Conservation (phyloP, 1,140 invertebrate species). For the Proctacanthus coquilletti region DNA sequence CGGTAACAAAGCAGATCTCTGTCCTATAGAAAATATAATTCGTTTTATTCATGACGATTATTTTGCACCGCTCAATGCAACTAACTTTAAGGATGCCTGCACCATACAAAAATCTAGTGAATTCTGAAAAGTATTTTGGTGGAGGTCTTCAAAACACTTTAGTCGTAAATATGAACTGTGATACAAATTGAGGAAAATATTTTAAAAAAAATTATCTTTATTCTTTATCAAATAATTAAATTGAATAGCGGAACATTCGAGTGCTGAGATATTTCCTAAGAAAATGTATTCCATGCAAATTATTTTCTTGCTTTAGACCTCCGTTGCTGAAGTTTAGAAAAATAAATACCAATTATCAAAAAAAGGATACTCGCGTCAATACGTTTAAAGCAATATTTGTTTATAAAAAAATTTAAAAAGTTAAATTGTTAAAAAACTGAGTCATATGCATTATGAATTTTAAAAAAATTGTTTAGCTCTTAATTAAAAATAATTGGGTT, state of each 20-base stretch:
- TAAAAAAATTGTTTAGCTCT: too few relatives aligned
- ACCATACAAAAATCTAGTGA: slow-evolving; percentile 29
- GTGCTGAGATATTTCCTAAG: slow-evolving; percentile 2
- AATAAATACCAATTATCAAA: too few relatives aligned
- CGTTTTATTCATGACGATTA: slow-evolving; percentile 74
- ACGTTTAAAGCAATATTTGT: too few relatives aligned
- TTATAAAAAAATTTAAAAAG: too few relatives aligned
- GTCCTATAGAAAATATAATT: slow-evolving; percentile 71
- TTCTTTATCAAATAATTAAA: slow-evolving; percentile 12
- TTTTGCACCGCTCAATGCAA: slow-evolving; percentile 59
- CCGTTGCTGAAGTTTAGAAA: too few relatives aligned
- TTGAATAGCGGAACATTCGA: slow-evolving; percentile 8
- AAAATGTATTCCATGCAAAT: slow-evolving; percentile 9
- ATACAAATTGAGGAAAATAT: slow-evolving; percentile 5
- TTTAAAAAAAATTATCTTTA: slow-evolving; percentile 2
- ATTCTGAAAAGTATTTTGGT: slow-evolving; percentile 10
- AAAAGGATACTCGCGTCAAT: too few relatives aligned
- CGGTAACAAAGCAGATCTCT: slow-evolving; percentile 44
- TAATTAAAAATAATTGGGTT: too few relatives aligned
- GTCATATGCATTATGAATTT: too few relatives aligned
- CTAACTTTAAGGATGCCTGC: slow-evolving; percentile 75
- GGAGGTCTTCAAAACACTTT: neutral
- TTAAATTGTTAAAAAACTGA: too few relatives aligned
- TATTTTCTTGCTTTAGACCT: too few relatives aligned
- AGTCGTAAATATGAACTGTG: neutral